Evolutionary conservation across 1,140 invertebrate species (phyloP).

Genomic region (Zaprionus vittiger): DNA sequence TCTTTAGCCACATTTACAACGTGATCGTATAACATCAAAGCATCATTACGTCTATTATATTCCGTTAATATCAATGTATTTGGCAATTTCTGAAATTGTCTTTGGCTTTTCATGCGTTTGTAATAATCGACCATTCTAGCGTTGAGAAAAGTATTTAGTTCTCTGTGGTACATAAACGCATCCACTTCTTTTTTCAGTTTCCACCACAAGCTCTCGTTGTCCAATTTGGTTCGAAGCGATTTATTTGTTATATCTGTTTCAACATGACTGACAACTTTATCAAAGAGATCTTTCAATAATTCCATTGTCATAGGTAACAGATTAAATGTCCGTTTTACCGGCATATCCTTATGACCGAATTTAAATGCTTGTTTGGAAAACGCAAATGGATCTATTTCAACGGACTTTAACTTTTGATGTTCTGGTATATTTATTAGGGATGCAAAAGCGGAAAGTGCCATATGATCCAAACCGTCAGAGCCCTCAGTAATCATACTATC

Average conservation of each 20-base stretch:
- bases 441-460: too few relatives aligned
- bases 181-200: background rate
- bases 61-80: rapidly evolving
- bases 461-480: too few relatives aligned
- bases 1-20: background rate
- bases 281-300: background rate
- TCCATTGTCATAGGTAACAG: background rate
- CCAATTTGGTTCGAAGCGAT: background rate
- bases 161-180: too few relatives aligned
- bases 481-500: rapidly evolving
- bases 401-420: background rate
- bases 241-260: background rate
- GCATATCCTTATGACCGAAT: rapidly evolving
- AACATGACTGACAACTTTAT: background rate
- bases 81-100: background rate
- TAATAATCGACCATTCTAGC: slow-evolving; percentile 43
- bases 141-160: slow-evolving; percentile 3
- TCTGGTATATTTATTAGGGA: background rate
- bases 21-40: slow-evolving; percentile 22
- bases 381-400: background rate
- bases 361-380: background rate
- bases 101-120: slow-evolving; percentile 33
- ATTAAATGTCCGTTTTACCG: too few relatives aligned
- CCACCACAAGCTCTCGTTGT: background rate
- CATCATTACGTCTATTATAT: background rate